These are phyloP conservation scores for Patella ulyssiponensis DNA, from an alignment of 2,888 invertebrate genomes.

Conservation along the genomic window DNA sequence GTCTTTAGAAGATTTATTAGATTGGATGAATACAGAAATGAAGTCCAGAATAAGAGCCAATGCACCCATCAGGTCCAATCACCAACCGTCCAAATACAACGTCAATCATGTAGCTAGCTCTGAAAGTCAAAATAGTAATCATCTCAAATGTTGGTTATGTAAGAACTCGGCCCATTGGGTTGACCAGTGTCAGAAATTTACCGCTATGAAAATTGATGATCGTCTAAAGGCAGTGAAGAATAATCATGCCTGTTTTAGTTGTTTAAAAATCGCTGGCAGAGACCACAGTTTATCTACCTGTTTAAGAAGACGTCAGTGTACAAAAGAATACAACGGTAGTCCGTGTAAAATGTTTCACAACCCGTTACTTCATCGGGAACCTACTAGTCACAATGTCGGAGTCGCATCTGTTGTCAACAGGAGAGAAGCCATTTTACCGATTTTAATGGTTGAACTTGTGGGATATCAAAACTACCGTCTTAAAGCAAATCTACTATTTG, in stretches of 20 bases:
- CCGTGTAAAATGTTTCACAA: background rate
- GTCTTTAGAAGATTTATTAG: background rate
- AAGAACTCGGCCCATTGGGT: background rate
- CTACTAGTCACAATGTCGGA: background rate
- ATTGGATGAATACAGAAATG: background rate
- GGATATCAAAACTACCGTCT: background rate
- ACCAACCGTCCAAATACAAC: background rate
- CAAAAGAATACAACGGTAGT: background rate
- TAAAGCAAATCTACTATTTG: background rate
- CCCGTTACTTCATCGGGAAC: background rate
- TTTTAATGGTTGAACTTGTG: background rate
- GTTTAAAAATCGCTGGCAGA: background rate
- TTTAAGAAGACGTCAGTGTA: slow-evolving; percentile 4
- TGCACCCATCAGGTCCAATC: background rate
- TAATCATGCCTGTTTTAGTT: slow-evolving; percentile 2
- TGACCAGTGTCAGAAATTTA: background rate
- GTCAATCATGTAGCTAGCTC: background rate
- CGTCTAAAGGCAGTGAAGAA: background rate
- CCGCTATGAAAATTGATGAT: background rate
- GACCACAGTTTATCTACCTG: background rate
- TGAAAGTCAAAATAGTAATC: background rate
- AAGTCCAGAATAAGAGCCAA: background rate
- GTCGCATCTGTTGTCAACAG: background rate
- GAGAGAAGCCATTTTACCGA: background rate
- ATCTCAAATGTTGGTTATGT: background rate